These are phyloP conservation scores for Spheniscus humboldti DNA, from an alignment of 2,797 vertebrate species.

Conservation along the genomic window DNA sequence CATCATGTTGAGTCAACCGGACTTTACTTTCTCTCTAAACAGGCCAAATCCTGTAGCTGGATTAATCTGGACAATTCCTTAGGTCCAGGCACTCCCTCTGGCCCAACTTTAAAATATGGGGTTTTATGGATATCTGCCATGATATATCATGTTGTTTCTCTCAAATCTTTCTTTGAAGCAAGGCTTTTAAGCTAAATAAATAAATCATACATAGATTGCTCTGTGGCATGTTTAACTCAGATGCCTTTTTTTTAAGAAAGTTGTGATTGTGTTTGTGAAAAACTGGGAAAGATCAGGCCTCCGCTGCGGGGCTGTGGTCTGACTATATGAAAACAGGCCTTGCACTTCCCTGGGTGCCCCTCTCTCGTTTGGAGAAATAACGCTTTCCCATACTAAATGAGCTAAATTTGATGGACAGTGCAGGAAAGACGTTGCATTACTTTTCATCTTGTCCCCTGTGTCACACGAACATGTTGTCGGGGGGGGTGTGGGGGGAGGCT, in stretches of 20 bases:
- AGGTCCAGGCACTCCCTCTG: background rate
- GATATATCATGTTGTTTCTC: background rate
- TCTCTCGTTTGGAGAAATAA: background rate
- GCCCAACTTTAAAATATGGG: background rate
- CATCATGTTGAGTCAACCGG: background rate
- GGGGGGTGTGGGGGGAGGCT: background rate
- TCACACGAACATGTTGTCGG: fast-evolving
- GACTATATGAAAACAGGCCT: background rate
- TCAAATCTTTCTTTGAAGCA: background rate
- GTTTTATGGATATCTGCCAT: background rate
- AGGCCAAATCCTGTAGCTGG: background rate
- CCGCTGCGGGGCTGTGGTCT: background rate
- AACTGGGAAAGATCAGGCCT: background rate
- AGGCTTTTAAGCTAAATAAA: background rate
- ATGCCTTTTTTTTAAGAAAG: background rate
- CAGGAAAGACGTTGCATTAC: background rate
- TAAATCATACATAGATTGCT: background rate
- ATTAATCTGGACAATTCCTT: background rate
- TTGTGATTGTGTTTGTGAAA: background rate
- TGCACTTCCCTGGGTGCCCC: background rate
- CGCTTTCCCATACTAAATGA: fast-evolving
- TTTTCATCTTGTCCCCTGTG: background rate
- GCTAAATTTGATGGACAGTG: background rate
- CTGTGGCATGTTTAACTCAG: background rate
- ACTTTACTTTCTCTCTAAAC: background rate